These are phyloP conservation scores for Heliconius cydno DNA, from an alignment of 2,888 invertebrate genomes.

Conservation along the genomic window DNA sequence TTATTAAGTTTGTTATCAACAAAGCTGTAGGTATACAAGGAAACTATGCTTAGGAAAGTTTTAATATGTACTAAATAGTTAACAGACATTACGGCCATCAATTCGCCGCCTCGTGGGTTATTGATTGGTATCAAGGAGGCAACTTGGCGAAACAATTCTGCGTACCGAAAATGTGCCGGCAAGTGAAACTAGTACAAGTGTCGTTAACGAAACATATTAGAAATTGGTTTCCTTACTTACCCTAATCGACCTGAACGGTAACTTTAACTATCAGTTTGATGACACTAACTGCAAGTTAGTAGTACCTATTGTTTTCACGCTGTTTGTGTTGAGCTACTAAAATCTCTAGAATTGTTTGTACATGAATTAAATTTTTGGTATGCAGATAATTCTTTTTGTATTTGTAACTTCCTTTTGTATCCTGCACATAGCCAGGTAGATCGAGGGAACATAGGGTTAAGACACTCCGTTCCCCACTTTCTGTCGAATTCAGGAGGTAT, in stretches of 20 bases:
- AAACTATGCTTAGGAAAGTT: slow-evolving; percentile 28
- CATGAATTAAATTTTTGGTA: neutral
- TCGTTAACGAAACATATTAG: slow-evolving; percentile 78
- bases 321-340: neutral
- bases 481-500: too few species aligned
- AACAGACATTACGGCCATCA: slow-evolving; percentile 40
- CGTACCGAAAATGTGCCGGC: slow-evolving; percentile 64
- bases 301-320: neutral
- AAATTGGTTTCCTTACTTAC: slow-evolving; percentile 76
- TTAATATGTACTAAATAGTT: slow-evolving; percentile 34
- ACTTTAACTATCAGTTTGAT: slow-evolving; percentile 72
- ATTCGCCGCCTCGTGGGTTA: slow-evolving; percentile 51
- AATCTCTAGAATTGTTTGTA: too few species aligned
- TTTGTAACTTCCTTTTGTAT: neutral
- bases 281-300: slow-evolving; percentile 47
- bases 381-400: neutral
- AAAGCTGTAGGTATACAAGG: neutral
- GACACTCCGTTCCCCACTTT: too few species aligned
- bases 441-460: too few species aligned
- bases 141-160: slow-evolving; percentile 70
- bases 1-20: neutral
- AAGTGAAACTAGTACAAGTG: slow-evolving; percentile 70
- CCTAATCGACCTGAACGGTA: slow-evolving; percentile 68
- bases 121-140: slow-evolving; percentile 61
- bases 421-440: neutral